phyloP scores from a whole-genome alignment of 2,113 vertebrate species.

The Vulpes vulpes region DNA sequence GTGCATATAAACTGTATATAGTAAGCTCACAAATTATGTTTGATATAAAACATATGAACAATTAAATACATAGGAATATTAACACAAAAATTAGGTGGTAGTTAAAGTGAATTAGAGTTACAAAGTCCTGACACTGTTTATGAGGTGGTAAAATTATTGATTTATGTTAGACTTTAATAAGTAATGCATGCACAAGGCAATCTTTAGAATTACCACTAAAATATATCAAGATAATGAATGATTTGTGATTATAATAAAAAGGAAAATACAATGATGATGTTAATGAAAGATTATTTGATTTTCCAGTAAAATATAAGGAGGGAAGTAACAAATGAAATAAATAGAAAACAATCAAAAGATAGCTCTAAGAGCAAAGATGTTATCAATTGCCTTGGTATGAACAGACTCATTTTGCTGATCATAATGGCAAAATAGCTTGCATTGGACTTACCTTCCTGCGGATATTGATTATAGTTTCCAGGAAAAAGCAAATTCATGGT shows the following conservation, averaged over 20 bases:
- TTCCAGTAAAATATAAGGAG: background rate
- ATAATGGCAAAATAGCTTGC: background rate
- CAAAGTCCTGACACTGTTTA: background rate
- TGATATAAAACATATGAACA: background rate
- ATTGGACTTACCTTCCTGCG: background rate
- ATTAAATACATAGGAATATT: background rate
- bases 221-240: background rate
- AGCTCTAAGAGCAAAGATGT: background rate
- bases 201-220: background rate
- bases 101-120: background rate
- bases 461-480: background rate
- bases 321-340: background rate
- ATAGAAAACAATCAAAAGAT: background rate
- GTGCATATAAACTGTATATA: background rate
- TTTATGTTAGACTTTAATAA: background rate
- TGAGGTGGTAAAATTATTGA: background rate
- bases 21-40: background rate
- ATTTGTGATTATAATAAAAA: background rate
- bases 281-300: background rate
- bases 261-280: background rate
- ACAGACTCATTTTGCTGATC: background rate
- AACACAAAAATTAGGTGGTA: background rate
- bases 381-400: background rate
- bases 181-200: background rate
- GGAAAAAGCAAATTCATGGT: background rate